Evolutionary conservation across 2,113 vertebrate species (phyloP).

Genomic region (Lepisosteus oculatus): DNA sequence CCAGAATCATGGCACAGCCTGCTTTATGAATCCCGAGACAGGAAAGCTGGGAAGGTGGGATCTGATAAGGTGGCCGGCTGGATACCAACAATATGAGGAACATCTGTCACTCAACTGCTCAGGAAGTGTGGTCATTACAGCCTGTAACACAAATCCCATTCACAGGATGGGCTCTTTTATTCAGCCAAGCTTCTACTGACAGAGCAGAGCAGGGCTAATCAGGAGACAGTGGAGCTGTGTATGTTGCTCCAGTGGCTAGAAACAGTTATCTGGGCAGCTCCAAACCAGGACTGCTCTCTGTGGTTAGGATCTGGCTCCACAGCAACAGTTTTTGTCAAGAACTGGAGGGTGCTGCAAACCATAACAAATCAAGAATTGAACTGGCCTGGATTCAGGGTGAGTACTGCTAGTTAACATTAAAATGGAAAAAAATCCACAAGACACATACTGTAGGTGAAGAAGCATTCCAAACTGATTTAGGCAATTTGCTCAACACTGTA

Average conservation of each 20-base stretch:
- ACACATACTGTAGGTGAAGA: too few relatives aligned
- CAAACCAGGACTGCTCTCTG: not conserved
- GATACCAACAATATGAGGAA: conserved; percentile 13
- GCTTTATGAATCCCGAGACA: not conserved
- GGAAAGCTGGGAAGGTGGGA: not conserved
- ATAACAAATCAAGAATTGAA: too few relatives aligned
- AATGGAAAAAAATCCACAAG: too few relatives aligned
- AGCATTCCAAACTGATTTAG: too few relatives aligned
- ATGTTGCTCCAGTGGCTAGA: conserved; percentile 1
- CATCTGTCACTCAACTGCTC: conserved; percentile 13
- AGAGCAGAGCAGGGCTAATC: conserved; percentile 1
- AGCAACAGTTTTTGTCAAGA: too few relatives aligned
- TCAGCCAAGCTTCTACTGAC: conserved; percentile 11
- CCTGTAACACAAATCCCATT: not conserved
- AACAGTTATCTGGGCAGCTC: not conserved
- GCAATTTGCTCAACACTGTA: too few relatives aligned
- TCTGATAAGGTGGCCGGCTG: not conserved
- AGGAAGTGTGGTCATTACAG: conserved; percentile 18
- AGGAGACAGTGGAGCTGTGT: not conserved
- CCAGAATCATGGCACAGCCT: not conserved
- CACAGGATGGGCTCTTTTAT: conserved; percentile 13
- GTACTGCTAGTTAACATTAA: too few relatives aligned
- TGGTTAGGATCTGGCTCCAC: not conserved
- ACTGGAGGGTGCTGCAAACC: too few relatives aligned
- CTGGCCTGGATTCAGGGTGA: too few relatives aligned